These are phyloP conservation scores for Cotesia vestalis DNA, from an alignment of 1,140 invertebrate species.

Conservation along the genomic window DNA sequence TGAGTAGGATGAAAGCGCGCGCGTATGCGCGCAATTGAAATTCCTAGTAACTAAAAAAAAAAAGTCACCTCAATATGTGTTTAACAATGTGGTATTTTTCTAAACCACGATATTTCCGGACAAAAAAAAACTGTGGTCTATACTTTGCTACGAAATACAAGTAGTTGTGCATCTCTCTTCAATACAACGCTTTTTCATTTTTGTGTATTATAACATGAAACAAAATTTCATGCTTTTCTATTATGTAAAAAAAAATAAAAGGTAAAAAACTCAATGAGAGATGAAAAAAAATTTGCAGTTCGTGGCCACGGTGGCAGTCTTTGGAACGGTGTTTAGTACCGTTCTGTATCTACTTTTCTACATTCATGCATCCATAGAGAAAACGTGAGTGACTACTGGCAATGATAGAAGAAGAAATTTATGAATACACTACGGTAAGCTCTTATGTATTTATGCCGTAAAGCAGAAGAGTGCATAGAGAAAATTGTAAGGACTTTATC, in stretches of 20 bases:
- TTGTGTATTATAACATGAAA: not conserved
- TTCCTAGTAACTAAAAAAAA: not conserved
- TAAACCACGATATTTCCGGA: not conserved
- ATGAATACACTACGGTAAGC: not conserved
- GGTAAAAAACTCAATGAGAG: not conserved
- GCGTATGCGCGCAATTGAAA: too few relatives aligned
- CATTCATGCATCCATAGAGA: not conserved
- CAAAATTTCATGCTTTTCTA: conserved; percentile 4
- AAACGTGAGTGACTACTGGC: conserved; percentile 3
- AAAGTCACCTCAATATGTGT: not conserved
- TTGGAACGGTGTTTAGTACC: not conserved
- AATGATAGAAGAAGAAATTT: not conserved
- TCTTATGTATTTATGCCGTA: not conserved
- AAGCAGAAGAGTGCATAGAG: not conserved
- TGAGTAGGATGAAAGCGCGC: too few relatives aligned
- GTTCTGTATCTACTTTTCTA: not conserved
- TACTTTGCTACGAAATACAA: not conserved
- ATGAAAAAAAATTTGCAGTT: conserved; percentile 1
- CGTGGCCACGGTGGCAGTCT: not conserved
- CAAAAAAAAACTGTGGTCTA: conserved; percentile 4
- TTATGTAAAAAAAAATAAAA: not conserved
- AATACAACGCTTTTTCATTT: too few relatives aligned
- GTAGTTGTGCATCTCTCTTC: not conserved
- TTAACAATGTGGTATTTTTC: not conserved
- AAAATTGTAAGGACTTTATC: not conserved